Base-by-base conservation (phyloP, 2,888 invertebrate genomes). In the Pharmacophagus antenor region DNA sequence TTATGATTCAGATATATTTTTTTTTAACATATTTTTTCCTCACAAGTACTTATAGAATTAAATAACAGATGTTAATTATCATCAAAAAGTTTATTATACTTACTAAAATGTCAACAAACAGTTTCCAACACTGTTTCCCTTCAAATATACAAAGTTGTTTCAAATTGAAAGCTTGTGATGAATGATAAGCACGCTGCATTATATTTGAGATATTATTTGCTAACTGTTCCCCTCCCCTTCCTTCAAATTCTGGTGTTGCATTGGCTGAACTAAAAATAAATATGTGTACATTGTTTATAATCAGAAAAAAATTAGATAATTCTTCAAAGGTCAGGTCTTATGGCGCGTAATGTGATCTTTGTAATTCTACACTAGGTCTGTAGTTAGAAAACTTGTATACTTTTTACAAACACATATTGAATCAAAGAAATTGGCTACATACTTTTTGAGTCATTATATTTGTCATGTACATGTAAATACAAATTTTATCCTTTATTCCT, bases 171-270 rank as follows among this genome's bases (percentile, higher is more conserved):
- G 95, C 95, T 66, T 93, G 91, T 18, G 94, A 89, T 0, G 96
- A 95, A 69, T 94, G 93, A 79, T 98, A 99, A 6, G 98, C 95
- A 63, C 94, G 91, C 50, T 94, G 89, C 70, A 99, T 91, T 68
- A 95, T 93, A 63, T 94, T 95, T 41, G 96, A 94, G 67, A 99
- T 94, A 76, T 95, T 96, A 63, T 93, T 93, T 0, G 97, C 98
- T 60, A 99, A 88, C 62, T 96, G 95, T 73, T 98, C 98, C 2
- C 99, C 99, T 25, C 98, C 98, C 76, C 98, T 92, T 2, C 99
- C 99, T 90, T 99, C 99, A 90, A 99, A 99, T 74, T 95, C 96
- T 4, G 98, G 98, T 1, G 98, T 96, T 1, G 99, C 99, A 93
- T 98, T 99, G 8, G 99, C 99, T 21, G 99, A 99, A 84, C 98